Conservation (phyloP, 2,113 vertebrate genomes). For the Pteruthius melanotis region DNA sequence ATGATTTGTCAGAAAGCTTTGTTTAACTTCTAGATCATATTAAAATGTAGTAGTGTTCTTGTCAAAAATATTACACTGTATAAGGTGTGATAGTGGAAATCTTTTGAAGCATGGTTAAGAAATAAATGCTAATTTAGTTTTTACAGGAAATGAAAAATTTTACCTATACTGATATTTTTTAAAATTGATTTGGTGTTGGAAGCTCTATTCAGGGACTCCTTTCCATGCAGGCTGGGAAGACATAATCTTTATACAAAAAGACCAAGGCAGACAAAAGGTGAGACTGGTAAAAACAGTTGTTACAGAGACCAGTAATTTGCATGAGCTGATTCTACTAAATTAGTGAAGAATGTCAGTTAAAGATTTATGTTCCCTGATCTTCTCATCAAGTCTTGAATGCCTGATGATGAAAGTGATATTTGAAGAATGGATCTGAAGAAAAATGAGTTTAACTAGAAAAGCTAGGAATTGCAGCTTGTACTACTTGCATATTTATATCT, state of each 20-base stretch:
- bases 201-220: not conserved
- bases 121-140: not conserved
- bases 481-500: constrained; percentile 6
- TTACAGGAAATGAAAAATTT: not conserved
- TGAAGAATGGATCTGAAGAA: constrained; percentile 5
- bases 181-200: not conserved
- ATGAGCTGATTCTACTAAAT: not conserved
- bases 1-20: not conserved
- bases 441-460: constrained; percentile 17
- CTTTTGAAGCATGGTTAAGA: not conserved
- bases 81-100: not conserved
- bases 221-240: not conserved
- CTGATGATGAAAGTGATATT: constrained; percentile 34
- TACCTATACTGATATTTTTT: not conserved
- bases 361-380: constrained; percentile 24
- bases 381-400: not conserved
- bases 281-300: not conserved
- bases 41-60: not conserved
- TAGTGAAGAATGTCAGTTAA: constrained; percentile 12
- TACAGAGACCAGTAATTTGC: not conserved
- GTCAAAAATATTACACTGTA: not conserved
- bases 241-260: not conserved
- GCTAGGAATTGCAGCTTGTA: not conserved
- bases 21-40: not conserved
- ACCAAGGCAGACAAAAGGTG: not conserved